Conservation (phyloP, 2,113 vertebrate species). For the Tragelaphus scriptus region DNA sequence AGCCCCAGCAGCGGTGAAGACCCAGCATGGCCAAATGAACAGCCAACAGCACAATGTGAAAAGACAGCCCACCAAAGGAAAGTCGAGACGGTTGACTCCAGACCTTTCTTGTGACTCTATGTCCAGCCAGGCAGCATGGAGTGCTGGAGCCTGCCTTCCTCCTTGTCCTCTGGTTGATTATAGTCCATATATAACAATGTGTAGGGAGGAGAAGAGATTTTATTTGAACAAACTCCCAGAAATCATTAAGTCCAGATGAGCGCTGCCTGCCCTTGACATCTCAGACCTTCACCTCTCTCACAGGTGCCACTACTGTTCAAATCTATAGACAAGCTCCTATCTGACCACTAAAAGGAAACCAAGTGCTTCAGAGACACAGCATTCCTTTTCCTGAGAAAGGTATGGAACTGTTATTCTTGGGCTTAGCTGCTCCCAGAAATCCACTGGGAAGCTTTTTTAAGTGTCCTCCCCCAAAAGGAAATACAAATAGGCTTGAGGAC, state of each 20-base stretch:
- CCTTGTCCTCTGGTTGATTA: neutral
- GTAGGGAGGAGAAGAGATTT: neutral
- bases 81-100: fast-evolving
- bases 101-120: fast-evolving
- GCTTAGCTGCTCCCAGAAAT: neutral
- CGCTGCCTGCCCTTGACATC: neutral
- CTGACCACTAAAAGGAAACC: neutral
- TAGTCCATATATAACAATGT: fast-evolving
- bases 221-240: neutral
- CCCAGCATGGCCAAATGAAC: neutral
- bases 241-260: neutral
- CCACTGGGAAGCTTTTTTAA: neutral
- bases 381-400: neutral
- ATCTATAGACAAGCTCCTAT: neutral
- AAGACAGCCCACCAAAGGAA: neutral
- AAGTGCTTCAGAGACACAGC: neutral
- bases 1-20: neutral
- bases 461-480: neutral
- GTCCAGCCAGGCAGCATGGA: fast-evolving
- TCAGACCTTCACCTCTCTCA: neutral
- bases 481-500: neutral
- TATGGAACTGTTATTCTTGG: neutral
- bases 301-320: neutral
- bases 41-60: neutral
- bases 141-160: neutral